Evolutionary conservation across 2,797 vertebrate genomes (phyloP).

Genomic region (Phoeniculus purpureus): DNA sequence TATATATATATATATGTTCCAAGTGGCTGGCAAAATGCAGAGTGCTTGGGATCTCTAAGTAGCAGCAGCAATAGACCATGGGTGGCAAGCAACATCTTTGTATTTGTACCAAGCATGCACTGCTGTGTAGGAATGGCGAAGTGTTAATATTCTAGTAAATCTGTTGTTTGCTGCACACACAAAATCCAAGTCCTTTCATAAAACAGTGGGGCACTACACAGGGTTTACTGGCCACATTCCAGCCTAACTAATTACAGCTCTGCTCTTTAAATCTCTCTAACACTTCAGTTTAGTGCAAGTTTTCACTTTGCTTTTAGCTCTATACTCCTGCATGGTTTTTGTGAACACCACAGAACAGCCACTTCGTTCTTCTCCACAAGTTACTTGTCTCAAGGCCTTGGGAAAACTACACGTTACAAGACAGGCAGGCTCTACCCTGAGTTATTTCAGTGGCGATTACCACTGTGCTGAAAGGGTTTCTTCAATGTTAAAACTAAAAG

Average conservation of each 20-base stretch:
- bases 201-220: not conserved
- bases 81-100: not conserved
- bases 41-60: slow-evolving; percentile 44
- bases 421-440: not conserved
- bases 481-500: not conserved
- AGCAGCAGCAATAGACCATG: not conserved
- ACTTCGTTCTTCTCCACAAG: not conserved
- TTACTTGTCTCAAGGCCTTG: not conserved
- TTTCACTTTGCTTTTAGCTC: not conserved
- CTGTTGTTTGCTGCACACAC: not conserved
- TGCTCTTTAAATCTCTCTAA: not conserved
- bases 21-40: slow-evolving; percentile 61
- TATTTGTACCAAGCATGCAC: not conserved
- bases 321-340: not conserved
- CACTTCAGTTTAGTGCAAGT: not conserved
- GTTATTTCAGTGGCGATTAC: not conserved
- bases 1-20: slow-evolving; percentile 63
- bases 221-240: not conserved
- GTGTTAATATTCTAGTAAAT: not conserved
- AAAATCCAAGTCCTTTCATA: not conserved
- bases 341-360: not conserved
- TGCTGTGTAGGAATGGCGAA: not conserved
- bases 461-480: not conserved
- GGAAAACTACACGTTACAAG: not conserved
- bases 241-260: not conserved